A percentile compares a stretch with the other conserved stretches of the same genome.
phyloP scores from a whole-genome alignment of 2,888 invertebrate genomes.

The Scotopteryx bipunctaria region DNA sequence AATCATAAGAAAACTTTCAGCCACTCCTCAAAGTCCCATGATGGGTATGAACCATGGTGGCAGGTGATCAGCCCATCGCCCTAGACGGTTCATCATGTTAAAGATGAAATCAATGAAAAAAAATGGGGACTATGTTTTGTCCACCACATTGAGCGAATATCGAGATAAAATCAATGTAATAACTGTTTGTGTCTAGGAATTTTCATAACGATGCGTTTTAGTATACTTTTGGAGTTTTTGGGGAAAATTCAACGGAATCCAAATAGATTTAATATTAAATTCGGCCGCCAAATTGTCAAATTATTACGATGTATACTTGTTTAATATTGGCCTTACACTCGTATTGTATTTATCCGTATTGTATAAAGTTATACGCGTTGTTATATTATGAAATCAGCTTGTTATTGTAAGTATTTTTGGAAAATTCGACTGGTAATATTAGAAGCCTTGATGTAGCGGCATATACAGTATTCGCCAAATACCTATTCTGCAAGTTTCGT shows the following conservation, averaged over 20 bases:
- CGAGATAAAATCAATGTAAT: no score
- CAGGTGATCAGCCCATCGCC: no score
- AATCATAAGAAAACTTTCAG: no score
- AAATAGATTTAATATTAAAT: conserved; percentile 15
- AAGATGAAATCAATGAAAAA: no score
- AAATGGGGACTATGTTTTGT: no score
- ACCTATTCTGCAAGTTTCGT: not conserved
- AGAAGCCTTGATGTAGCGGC: no score
- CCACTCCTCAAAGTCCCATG: no score
- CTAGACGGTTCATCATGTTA: no score
- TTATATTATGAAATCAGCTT: conserved; percentile 24
- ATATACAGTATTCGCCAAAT: not conserved
- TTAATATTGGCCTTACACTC: conserved; percentile 34
- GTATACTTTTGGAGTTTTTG: not conserved
- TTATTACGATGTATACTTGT: conserved; percentile 36
- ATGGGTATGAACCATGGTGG: no score
- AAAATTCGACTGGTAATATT: conserved; percentile 11
- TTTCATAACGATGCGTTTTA: no score
- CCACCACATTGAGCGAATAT: no score
- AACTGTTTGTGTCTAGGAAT: no score
- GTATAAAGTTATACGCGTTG: conserved; percentile 29
- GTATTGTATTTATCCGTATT: conserved; percentile 28
- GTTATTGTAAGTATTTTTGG: conserved; percentile 21
- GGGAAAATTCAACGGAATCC: conserved; percentile 19
- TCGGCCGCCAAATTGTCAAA: conserved; percentile 34